Conservation (phyloP, 2,888 invertebrate species). For the Resseliella maxima region DNA sequence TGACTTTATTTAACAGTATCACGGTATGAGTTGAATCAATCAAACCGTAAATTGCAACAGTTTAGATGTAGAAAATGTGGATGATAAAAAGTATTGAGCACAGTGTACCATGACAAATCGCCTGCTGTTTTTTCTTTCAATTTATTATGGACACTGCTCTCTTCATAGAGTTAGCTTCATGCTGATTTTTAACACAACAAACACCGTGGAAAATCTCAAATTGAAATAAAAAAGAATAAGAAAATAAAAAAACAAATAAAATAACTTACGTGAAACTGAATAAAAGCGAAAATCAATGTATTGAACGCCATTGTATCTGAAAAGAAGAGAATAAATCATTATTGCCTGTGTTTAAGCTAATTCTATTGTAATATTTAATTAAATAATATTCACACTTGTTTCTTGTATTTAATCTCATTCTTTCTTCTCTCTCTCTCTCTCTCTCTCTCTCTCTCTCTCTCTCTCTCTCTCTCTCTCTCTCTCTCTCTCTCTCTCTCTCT, state of each 20-base stretch:
- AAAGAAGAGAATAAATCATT: not conserved
- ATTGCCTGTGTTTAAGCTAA: not conserved
- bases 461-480: too few relatives aligned
- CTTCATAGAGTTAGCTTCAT: too few relatives aligned
- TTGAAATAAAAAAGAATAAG: not conserved
- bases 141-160: not conserved
- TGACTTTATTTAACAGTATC: not conserved
- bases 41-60: not conserved
- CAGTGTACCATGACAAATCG: not conserved
- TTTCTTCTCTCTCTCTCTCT: not conserved
- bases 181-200: not conserved
- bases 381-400: not conserved
- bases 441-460: too few relatives aligned
- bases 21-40: not conserved
- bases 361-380: not conserved
- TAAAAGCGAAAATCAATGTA: not conserved
- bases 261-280: conserved; percentile 36
- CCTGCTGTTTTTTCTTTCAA: not conserved
- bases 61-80: not conserved
- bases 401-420: not conserved
- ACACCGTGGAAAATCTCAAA: not conserved
- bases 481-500: too few relatives aligned
- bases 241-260: not conserved
- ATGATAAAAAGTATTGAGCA: not conserved
- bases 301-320: conserved; percentile 54